These are phyloP conservation scores for Melanargia galathea DNA, from an alignment of 2,888 invertebrate species.

Conservation along the genomic window DNA sequence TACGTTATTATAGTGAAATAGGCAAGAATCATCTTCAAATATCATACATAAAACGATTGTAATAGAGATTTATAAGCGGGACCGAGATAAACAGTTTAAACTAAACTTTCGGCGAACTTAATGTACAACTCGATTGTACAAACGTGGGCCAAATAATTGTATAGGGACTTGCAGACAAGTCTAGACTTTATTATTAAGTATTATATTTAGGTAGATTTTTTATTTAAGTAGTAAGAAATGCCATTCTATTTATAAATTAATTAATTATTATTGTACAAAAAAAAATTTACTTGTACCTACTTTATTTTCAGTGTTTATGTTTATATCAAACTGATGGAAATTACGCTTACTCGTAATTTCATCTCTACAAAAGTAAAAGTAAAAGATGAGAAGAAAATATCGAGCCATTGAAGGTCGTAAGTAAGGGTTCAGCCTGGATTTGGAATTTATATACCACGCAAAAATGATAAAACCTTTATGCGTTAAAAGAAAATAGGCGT, in stretches of 20 bases:
- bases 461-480: slow-evolving; percentile 6
- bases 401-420: not conserved
- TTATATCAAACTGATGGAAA: not conserved
- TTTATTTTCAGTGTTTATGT: not conserved
- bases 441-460: slow-evolving; percentile 13
- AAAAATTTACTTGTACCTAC: too few species aligned
- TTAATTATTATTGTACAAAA: too few species aligned
- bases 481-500: slow-evolving; percentile 11
- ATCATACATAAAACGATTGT: slow-evolving; percentile 25
- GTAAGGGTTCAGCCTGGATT: slow-evolving; percentile 5
- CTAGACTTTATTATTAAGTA: too few species aligned
- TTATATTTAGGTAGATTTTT: too few species aligned
- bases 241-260: too few species aligned
- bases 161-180: too few species aligned
- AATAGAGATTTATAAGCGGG: slow-evolving; percentile 29
- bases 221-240: too few species aligned
- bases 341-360: not conserved
- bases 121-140: slow-evolving; percentile 5
- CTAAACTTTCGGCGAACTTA: not conserved
- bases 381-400: slow-evolving; percentile 2
- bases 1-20: not conserved
- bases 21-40: not conserved
- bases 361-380: too few species aligned
- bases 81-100: slow-evolving; percentile 31
- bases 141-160: not conserved